Base-by-base conservation (phyloP, 2,797 vertebrate species). In the Graptemys geographica region DNA sequence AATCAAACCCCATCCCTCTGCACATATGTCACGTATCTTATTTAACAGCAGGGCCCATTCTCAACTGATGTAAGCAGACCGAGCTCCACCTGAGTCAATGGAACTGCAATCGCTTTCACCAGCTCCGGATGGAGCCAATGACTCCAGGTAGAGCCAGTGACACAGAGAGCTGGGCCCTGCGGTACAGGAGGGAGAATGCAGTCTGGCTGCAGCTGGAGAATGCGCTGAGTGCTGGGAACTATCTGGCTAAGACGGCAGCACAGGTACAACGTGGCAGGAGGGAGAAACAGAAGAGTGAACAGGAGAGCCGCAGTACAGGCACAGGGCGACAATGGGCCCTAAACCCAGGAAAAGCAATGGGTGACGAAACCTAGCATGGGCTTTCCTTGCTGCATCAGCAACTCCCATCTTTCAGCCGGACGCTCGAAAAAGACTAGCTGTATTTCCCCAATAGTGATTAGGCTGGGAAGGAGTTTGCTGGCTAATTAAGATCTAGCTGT, bases 61-160 rank as follows among this genome's bases (percentile, higher is more conserved):
- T 94, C 83, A 86, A 91, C 87, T 49, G 79, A 52, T 81, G 90
- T 83, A 95, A 81, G 80, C 65, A 86, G 59, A 79, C 83, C 90
- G 86, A 87, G 83, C 84, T 92, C 27, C 88, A 84, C 84, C 47
- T 89, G 90, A 95, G 88, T 87, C 93, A 95, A 57, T 69, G 88
- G 88, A 87, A 88, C 81, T 92, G 93, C 90, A 79, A 41, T 81
- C 79, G 69, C 93, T 96, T 90, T 91, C 37, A 89, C 88, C 81
- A 96, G 91, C 86, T 93, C 74, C 91, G 95, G 95, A 94, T 89
- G 92, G 95, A 90, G 94, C 59, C 31, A 0, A 74, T 79, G 94
- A 89, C 69, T 44, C 69, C 37, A 41, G 5, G 41, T 93, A 92
- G 93, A 95, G 95, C 1, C 0, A 93, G 90, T 55, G 82, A 87